Conservation (phyloP, 2,888 invertebrate species). For the Amphipoea oculea region DNA sequence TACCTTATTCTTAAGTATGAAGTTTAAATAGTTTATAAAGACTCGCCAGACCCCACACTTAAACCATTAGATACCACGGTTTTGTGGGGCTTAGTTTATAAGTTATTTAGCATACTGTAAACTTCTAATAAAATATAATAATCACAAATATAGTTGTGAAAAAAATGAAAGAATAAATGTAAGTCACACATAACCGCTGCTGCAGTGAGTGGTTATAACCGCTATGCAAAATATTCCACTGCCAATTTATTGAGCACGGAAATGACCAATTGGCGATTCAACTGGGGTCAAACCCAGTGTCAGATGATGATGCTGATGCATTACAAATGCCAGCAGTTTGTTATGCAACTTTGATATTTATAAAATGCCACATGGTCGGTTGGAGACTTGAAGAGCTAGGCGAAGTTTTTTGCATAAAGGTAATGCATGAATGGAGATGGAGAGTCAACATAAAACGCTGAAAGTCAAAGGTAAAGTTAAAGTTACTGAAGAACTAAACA, state of each 20-base stretch:
- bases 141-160: background rate
- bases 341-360: background rate
- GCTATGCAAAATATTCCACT: background rate
- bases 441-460: background rate
- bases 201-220: background rate
- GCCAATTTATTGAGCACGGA: background rate
- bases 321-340: background rate
- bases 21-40: too few relatives aligned
- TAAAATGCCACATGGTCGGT: background rate
- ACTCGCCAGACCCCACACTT: too few relatives aligned
- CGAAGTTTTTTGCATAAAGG: background rate
- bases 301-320: background rate
- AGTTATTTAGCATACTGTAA: too few relatives aligned
- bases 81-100: too few relatives aligned
- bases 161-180: background rate
- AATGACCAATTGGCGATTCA: slow-evolving; percentile 1
- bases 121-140: too few relatives aligned
- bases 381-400: background rate
- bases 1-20: too few relatives aligned
- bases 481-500: background rate
- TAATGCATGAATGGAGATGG: background rate
- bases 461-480: background rate
- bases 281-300: background rate
- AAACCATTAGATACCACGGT: too few relatives aligned
- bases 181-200: background rate